Percentiles rank a stretch among this genome's conserved stretches.
phyloP scores from a whole-genome alignment of 2,888 invertebrate genomes.

The Lepidocyrtoides sp. region DNA sequence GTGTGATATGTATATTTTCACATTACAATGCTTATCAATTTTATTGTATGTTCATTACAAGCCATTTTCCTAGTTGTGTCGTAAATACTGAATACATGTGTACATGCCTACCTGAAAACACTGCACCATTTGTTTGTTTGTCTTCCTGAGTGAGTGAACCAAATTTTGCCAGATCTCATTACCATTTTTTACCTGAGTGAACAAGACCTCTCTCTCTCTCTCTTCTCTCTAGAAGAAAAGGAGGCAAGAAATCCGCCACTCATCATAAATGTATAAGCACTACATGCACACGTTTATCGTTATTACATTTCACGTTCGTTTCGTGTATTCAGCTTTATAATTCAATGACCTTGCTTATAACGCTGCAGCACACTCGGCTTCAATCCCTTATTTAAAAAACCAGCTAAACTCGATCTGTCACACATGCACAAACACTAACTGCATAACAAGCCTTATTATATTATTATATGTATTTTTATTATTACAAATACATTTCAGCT shows the following conservation, averaged over 20 bases:
- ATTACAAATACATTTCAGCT: background rate
- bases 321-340: constrained; percentile 50
- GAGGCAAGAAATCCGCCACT: background rate
- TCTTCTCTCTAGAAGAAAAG: background rate
- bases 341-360: constrained; percentile 78
- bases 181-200: constrained; percentile 31
- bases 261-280: background rate
- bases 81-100: constrained; percentile 35
- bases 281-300: constrained; percentile 33
- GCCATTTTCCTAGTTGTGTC: constrained; percentile 32
- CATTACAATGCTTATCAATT: constrained; percentile 38
- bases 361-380: background rate
- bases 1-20: background rate
- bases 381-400: constrained; percentile 54
- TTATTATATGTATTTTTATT: background rate
- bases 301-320: background rate
- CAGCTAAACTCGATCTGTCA: constrained; percentile 78
- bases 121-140: constrained; percentile 41
- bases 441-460: background rate
- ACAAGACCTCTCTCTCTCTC: no score
- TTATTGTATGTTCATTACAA: constrained; percentile 47
- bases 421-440: background rate
- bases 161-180: constrained; percentile 37
- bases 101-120: constrained; percentile 5
- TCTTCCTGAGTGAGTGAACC: constrained; percentile 43